These are phyloP conservation scores for Oxystoma pomonae DNA, from an alignment of 2,888 invertebrate genomes.

Conservation along the genomic window DNA sequence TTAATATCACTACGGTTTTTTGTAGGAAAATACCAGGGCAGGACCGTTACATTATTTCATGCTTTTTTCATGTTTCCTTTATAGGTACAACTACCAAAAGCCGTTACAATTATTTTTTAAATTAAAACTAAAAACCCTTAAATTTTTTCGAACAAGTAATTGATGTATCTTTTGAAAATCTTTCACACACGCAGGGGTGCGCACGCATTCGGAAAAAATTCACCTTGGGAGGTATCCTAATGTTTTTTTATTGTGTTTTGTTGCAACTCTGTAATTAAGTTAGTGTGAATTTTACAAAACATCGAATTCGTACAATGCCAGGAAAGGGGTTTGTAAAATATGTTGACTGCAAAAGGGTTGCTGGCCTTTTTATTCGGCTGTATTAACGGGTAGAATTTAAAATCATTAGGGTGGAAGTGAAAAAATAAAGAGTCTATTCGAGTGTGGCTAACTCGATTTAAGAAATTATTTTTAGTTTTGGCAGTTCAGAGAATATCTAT, in stretches of 20 bases:
- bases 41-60: too few relatives aligned
- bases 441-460: conserved; percentile 38
- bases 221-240: conserved; percentile 12
- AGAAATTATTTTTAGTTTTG: conserved; percentile 10
- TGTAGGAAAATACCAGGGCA: too few relatives aligned
- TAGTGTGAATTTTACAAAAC: conserved; percentile 47
- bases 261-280: conserved; percentile 46
- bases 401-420: conserved; percentile 34
- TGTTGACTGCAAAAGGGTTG: conserved; percentile 42
- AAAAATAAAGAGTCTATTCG: conserved; percentile 34
- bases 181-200: too few relatives aligned
- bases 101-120: too few relatives aligned
- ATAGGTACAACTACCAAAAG: too few relatives aligned
- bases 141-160: too few relatives aligned
- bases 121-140: too few relatives aligned
- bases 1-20: too few relatives aligned
- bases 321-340: neutral
- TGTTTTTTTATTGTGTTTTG: conserved; percentile 32
- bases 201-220: neutral
- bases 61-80: too few relatives aligned
- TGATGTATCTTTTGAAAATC: too few relatives aligned
- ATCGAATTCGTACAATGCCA: conserved; percentile 41
- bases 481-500: too few relatives aligned
- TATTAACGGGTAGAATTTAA: conserved; percentile 34
- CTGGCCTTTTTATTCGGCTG: conserved; percentile 36